A percentile compares a stretch with the other conserved stretches of the same genome.
Evolutionary conservation across 2,797 vertebrate genomes (phyloP).

Genomic region (Etheostoma nigrum): DNA sequence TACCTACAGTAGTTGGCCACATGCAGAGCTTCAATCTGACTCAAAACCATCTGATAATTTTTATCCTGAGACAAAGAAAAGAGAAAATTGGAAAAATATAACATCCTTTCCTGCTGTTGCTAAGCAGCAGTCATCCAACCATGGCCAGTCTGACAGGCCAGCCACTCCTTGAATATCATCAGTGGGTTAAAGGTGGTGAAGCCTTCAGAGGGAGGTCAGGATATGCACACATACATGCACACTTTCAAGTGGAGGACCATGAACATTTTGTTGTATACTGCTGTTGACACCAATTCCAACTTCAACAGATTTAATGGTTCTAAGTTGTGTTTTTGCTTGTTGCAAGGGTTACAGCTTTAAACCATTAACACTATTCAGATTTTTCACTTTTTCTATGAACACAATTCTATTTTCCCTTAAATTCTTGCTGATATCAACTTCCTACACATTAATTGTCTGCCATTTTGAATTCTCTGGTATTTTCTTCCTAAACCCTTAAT

Average conservation of each 20-base stretch:
- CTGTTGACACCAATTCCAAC: not conserved
- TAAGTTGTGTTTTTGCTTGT: not conserved
- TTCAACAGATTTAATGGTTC: not conserved
- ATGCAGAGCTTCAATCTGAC: conserved; percentile 2
- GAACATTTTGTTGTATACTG: not conserved
- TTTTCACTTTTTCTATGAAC: not conserved
- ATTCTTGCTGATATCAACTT: not conserved
- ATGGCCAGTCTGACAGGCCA: conserved; percentile 60
- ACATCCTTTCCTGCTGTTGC: conserved; percentile 66
- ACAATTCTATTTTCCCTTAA: not conserved
- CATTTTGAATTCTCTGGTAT: not conserved
- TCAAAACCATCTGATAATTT: conserved; percentile 12
- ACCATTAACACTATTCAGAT: not conserved
- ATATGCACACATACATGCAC: not conserved
- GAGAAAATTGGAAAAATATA: conserved; percentile 47
- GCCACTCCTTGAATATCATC: conserved; percentile 57
- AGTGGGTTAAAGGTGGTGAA: conserved; percentile 38
- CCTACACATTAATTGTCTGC: not conserved
- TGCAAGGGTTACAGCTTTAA: not conserved
- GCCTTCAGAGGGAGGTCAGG: conserved; percentile 15
- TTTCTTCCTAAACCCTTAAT: not conserved
- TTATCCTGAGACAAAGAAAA: conserved; percentile 31
- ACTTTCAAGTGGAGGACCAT: not conserved
- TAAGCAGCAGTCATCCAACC: conserved; percentile 78
- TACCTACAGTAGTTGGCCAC: not conserved